These are phyloP conservation scores for Frieseomelitta varia DNA, from an alignment of 1,140 invertebrate genomes.

Conservation along the genomic window DNA sequence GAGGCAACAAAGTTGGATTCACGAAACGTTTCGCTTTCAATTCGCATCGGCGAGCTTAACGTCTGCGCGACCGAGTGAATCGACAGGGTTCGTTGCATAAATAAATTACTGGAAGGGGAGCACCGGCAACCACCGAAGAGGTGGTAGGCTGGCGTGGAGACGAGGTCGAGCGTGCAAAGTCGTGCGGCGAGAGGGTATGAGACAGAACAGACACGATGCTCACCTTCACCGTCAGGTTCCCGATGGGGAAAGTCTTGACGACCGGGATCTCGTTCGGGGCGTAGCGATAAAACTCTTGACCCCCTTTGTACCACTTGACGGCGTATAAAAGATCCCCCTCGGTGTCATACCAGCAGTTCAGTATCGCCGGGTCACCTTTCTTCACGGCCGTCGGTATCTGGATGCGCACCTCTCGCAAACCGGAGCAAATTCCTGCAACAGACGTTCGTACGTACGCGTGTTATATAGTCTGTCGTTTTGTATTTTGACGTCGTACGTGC, in stretches of 20 bases:
- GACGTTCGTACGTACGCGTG: conserved; percentile 2
- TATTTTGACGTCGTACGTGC: not conserved
- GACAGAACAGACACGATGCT: conserved; percentile 70
- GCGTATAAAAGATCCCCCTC: conserved; percentile 90
- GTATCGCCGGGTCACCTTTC: conserved; percentile 86
- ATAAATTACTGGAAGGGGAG: not conserved
- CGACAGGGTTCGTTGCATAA: no score
- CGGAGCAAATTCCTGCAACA: conserved; percentile 80
- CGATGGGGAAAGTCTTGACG: conserved; percentile 83
- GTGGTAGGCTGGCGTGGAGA: not conserved
- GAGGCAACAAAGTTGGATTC: no score
- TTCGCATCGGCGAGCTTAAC: no score
- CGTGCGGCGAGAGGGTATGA: not conserved
- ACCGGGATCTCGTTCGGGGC: conserved; percentile 83
- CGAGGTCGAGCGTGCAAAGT: not conserved
- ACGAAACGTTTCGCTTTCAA: no score
- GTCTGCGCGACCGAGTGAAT: no score
- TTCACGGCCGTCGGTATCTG: conserved; percentile 87
- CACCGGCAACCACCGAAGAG: not conserved
- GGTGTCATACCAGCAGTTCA: conserved; percentile 90
- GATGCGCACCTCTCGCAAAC: conserved; percentile 86
- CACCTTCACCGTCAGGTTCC: conserved; percentile 84
- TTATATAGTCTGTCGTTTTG: not conserved
- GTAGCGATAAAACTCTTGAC: conserved; percentile 86
- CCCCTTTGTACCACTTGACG: conserved; percentile 92